Conservation (phyloP, 64 coral and sea anemone species). For the Pachyseris speciosa region DNA sequence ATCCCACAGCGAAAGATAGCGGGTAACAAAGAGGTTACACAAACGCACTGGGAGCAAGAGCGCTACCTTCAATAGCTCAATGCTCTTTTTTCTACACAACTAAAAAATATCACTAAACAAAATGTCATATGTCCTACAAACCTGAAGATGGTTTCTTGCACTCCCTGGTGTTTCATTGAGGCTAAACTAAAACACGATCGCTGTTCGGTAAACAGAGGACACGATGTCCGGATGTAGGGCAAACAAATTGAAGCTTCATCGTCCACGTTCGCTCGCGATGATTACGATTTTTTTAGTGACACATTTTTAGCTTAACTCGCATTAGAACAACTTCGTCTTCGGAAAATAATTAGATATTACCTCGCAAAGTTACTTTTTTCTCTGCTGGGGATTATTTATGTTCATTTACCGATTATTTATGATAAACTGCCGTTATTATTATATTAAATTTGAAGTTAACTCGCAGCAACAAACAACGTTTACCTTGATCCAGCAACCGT, state of each 20-base stretch:
- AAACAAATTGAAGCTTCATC: conserved; percentile 45
- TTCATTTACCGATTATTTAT: conserved; percentile 82
- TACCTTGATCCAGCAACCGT: conserved; percentile 91
- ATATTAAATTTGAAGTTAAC: conserved; percentile 75
- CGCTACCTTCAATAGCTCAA: background rate
- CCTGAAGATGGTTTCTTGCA: conserved; percentile 49
- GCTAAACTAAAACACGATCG: conserved; percentile 49
- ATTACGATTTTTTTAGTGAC: background rate
- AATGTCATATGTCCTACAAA: conserved; percentile 39
- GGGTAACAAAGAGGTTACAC: background rate
- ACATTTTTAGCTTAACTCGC: conserved; percentile 10
- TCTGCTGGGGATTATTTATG: conserved; percentile 74
- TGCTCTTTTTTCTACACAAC: conserved; percentile 21
- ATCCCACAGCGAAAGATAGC: background rate
- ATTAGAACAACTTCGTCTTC: conserved; percentile 36
- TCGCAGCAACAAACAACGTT: conserved; percentile 27
- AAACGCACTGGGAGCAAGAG: background rate
- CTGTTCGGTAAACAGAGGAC: conserved; percentile 40
- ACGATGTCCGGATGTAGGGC: conserved; percentile 35
- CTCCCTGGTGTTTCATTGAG: conserved; percentile 42
- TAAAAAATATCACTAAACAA: conserved; percentile 9
- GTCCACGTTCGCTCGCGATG: conserved; percentile 18
- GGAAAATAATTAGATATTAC: conserved; percentile 81
- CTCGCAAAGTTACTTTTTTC: conserved; percentile 58
- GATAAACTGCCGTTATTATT: conserved; percentile 80